phyloP scores from a whole-genome alignment of 2,797 vertebrate genomes.

The Triplophysa yarkandensis region DNA sequence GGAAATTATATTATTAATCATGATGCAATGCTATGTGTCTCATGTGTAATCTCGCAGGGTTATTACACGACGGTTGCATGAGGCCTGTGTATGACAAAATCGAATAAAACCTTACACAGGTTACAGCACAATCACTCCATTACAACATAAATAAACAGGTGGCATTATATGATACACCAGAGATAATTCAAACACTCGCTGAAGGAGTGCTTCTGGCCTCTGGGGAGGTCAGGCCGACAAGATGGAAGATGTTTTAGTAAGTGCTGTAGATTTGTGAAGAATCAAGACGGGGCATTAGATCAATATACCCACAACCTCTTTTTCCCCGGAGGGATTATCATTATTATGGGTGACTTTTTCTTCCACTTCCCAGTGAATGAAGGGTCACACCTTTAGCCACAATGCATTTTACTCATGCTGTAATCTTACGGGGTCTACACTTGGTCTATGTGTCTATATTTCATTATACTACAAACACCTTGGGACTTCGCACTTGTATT shows the following conservation, averaged over 20 bases:
- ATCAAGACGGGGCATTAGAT: conserved; percentile 59
- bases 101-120: conserved; percentile 41
- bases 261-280: conserved; percentile 52
- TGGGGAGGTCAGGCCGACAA: conserved; percentile 41
- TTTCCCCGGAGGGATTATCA: conserved; percentile 57
- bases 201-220: conserved; percentile 18
- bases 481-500: not conserved
- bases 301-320: conserved; percentile 54
- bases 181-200: conserved; percentile 49
- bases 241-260: conserved; percentile 50
- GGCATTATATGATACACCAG: conserved; percentile 18
- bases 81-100: conserved; percentile 42
- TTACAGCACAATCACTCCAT: conserved; percentile 35
- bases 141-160: conserved; percentile 33
- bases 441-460: conserved; percentile 8
- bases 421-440: conserved; percentile 12
- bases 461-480: conserved; percentile 6
- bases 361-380: conserved; percentile 38
- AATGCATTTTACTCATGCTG: conserved; percentile 1
- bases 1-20: conserved; percentile 41
- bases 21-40: conserved; percentile 37
- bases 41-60: conserved; percentile 23
- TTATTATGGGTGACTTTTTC: conserved; percentile 58
- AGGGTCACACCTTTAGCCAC: conserved; percentile 24
- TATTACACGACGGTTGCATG: conserved; percentile 42